These are phyloP conservation scores for Pangasius sanitwongsei DNA, from an alignment of 2,797 vertebrate species.

Conservation along the genomic window DNA sequence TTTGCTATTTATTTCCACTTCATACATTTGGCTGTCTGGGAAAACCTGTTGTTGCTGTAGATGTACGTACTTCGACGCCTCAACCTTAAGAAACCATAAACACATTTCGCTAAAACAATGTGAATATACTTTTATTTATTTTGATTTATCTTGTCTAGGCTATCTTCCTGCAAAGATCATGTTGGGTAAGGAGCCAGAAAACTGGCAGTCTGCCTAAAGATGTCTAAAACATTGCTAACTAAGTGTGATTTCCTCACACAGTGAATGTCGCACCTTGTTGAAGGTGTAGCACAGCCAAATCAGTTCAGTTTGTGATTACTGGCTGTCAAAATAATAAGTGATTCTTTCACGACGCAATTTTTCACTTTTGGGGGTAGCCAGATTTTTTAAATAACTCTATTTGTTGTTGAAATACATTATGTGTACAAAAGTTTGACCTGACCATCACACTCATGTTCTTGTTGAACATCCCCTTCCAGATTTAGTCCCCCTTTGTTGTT, in stretches of 20 bases:
- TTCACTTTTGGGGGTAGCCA: neutral
- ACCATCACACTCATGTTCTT: neutral
- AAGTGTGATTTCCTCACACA: neutral
- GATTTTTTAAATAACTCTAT: neutral
- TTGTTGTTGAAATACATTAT: neutral
- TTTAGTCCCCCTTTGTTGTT: neutral
- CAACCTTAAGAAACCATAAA: neutral
- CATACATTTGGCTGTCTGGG: neutral
- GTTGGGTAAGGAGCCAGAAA: neutral
- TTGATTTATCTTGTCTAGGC: neutral
- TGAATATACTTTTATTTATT: neutral
- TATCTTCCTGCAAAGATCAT: neutral
- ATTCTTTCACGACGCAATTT: neutral
- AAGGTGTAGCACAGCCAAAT: neutral
- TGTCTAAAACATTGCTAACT: neutral
- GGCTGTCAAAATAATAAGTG: neutral
- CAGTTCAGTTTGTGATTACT: neutral
- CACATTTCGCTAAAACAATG: neutral
- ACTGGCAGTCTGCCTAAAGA: neutral
- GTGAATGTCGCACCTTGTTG: neutral
- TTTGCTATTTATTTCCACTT: neutral
- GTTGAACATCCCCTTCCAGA: neutral
- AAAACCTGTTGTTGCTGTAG: neutral
- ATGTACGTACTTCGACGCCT: neutral
- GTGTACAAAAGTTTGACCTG: neutral